A percentile compares a stretch with the other conserved stretches of the same genome.
Evolutionary conservation across 2,113 vertebrate species (phyloP).

Genomic region (Falco punctatus): DNA sequence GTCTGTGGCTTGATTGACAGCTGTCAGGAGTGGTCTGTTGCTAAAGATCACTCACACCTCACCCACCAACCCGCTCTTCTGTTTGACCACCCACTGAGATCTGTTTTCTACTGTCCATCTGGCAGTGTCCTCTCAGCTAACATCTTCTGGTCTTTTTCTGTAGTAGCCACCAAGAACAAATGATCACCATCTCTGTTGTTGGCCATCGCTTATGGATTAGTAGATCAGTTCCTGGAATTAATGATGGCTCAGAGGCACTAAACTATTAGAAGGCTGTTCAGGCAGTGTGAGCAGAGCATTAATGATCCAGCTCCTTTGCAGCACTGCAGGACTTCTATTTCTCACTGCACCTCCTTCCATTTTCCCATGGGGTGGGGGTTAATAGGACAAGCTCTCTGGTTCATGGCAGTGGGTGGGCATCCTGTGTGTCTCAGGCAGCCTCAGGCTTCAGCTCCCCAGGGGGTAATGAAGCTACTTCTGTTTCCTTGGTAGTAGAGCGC

Average conservation of each 20-base stretch:
- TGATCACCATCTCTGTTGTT: background rate
- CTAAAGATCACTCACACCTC: background rate
- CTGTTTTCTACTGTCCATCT: background rate
- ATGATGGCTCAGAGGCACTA: fast-evolving
- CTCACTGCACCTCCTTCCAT: background rate
- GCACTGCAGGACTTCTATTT: background rate
- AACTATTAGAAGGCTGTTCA: background rate
- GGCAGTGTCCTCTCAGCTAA: background rate
- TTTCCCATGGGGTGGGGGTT: background rate
- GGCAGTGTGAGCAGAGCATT: background rate
- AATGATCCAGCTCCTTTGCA: background rate
- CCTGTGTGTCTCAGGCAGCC: background rate
- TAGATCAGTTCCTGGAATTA: background rate
- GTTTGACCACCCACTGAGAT: background rate
- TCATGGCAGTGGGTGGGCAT: background rate
- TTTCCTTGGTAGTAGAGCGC: background rate
- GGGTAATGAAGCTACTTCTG: background rate
- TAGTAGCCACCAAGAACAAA: background rate
- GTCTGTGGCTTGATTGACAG: background rate
- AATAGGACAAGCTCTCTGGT: background rate
- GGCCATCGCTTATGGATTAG: background rate
- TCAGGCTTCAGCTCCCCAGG: background rate
- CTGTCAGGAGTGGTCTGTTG: background rate
- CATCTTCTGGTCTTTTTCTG: background rate
- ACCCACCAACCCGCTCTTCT: background rate